phyloP scores from a whole-genome alignment of 2,113 vertebrate genomes.

The Aplodontia rufa region DNA sequence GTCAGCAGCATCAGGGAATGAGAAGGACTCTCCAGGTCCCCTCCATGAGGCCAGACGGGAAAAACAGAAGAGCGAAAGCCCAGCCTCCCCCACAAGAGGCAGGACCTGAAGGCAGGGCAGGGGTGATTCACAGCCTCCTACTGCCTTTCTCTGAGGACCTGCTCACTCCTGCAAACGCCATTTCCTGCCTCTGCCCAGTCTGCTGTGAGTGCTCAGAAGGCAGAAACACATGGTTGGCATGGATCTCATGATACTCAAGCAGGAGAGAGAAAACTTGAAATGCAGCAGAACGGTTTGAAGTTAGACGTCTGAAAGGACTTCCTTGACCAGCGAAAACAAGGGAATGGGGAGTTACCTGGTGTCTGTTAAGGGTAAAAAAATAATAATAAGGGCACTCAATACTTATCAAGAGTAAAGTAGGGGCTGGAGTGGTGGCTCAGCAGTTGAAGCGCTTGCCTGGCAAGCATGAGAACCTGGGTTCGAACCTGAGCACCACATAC shows the following conservation, averaged over 20 bases:
- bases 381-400: neutral
- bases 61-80: neutral
- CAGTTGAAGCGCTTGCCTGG: too few species aligned
- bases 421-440: too few species aligned
- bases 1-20: neutral
- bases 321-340: neutral
- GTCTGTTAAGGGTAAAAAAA: neutral
- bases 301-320: conserved; percentile 51
- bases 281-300: neutral
- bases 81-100: neutral
- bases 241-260: neutral
- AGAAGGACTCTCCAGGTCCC: neutral
- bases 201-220: neutral
- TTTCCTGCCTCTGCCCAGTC: neutral
- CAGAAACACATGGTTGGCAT: neutral
- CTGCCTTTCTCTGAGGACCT: neutral
- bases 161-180: neutral
- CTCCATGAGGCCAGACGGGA: neutral
- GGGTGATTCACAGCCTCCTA: neutral
- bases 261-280: neutral
- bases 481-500: too few species aligned
- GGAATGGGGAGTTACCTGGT: neutral
- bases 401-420: neutral
- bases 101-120: neutral
- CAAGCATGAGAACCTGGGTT: too few species aligned